Evolutionary conservation across 1,140 invertebrate species (phyloP).

Genomic region (Euura lappo): DNA sequence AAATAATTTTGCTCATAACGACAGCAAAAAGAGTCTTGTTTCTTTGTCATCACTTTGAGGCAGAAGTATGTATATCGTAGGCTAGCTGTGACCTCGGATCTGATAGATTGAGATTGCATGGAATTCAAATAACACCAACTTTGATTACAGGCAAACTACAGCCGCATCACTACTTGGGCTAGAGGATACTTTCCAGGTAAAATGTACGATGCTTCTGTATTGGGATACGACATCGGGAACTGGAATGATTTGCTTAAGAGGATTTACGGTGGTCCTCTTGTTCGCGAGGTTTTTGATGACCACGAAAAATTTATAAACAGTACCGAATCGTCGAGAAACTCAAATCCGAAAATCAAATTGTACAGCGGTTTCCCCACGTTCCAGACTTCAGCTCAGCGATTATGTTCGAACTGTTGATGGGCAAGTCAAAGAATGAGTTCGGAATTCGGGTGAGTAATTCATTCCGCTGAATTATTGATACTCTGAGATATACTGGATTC

Average conservation of each 20-base stretch:
- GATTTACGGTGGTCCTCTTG: slow-evolving; percentile 47
- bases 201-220: slow-evolving; percentile 33
- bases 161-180: slow-evolving; percentile 42
- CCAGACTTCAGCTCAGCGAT: slow-evolving; percentile 37
- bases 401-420: slow-evolving; percentile 46
- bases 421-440: slow-evolving; percentile 33
- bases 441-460: slow-evolving; percentile 39
- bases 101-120: no score
- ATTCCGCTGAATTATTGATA: not conserved
- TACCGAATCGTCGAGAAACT: slow-evolving; percentile 4
- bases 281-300: slow-evolving; percentile 43
- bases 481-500: not conserved
- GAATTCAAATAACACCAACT: no score
- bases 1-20: no score
- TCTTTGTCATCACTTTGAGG: not conserved
- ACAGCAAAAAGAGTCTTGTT: not conserved
- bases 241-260: slow-evolving; percentile 31
- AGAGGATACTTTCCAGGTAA: slow-evolving; percentile 34
- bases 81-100: no score
- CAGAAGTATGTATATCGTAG: no score
- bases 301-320: slow-evolving; percentile 24
- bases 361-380: slow-evolving; percentile 41
- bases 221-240: slow-evolving; percentile 33
- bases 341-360: slow-evolving; percentile 36
- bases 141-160: slow-evolving; percentile 33